Evolutionary conservation across 2,888 invertebrate genomes (phyloP).

Genomic region (Amiota communis): DNA sequence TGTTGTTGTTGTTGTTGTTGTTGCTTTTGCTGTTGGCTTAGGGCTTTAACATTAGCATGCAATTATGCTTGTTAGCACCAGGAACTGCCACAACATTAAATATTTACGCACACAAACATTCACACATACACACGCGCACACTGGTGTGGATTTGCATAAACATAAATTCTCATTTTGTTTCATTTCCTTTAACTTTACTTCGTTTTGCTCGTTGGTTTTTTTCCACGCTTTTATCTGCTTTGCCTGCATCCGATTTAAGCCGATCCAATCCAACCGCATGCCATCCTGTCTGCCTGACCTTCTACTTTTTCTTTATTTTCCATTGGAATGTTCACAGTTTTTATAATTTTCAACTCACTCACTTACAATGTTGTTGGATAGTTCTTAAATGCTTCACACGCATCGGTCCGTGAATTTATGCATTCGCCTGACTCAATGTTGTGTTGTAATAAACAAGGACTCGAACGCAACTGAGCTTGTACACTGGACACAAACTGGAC

Average conservation of each 20-base stretch:
- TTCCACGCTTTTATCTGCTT: conserved; percentile 27
- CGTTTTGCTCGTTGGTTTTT: neutral
- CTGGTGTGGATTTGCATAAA: conserved; percentile 48
- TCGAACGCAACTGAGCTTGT: conserved; percentile 48
- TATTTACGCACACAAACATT: conserved; percentile 21
- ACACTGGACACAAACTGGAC: neutral
- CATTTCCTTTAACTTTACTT: conserved; percentile 52
- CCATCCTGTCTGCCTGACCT: conserved; percentile 31
- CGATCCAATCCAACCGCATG: neutral
- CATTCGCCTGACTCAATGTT: conserved; percentile 60
- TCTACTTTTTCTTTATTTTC: conserved; percentile 36
- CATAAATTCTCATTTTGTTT: conserved; percentile 66
- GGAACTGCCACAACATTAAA: conserved; percentile 33
- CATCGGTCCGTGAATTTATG: conserved; percentile 67
- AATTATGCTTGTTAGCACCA: conserved; percentile 35
- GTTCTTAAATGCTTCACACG: conserved; percentile 58
- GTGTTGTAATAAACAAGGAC: conserved; percentile 64
- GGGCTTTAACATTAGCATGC: conserved; percentile 25
- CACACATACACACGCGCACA: conserved; percentile 18
- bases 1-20: conserved; percentile 4
- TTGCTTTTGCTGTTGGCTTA: neutral
- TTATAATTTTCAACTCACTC: neutral
- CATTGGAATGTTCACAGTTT: conserved; percentile 9
- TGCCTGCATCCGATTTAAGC: neutral
- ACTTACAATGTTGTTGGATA: neutral